A percentile compares a stretch with the other conserved stretches of the same genome.
Evolutionary conservation across 1,140 invertebrate genomes (phyloP).

Genomic region (Hylyphantes graminicola): DNA sequence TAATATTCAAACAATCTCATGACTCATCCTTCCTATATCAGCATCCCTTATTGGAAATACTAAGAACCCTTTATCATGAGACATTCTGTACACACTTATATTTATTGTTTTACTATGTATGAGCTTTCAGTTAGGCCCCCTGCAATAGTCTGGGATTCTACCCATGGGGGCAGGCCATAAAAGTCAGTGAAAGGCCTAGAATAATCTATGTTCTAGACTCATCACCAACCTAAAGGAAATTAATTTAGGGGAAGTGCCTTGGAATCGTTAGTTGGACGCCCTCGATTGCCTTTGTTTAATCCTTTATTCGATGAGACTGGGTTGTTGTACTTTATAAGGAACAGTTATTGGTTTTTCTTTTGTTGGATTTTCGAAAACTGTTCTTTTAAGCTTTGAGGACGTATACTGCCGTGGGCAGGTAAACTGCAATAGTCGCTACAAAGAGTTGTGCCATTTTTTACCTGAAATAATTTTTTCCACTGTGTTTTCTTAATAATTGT

Average conservation of each 20-base stretch:
- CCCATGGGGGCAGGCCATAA: constrained; percentile 9
- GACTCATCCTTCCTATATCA: no score
- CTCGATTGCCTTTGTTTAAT: constrained; percentile 35
- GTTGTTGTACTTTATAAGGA: no score
- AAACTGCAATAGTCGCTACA: constrained; percentile 7
- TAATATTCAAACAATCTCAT: no score
- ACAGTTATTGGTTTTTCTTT: no score
- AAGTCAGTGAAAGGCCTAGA: background rate
- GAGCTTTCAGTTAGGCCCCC: constrained; percentile 33
- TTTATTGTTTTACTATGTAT: constrained; percentile 46
- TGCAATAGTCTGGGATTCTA: background rate
- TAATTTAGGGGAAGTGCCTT: constrained; percentile 47
- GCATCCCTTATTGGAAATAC: no score
- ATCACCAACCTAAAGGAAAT: constrained; percentile 42
- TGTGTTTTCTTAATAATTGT: no score
- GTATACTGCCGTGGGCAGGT: background rate
- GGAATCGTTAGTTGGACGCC: constrained; percentile 38
- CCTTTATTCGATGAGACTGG: background rate
- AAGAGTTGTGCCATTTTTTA: no score
- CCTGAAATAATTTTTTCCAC: no score
- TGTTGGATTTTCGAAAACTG: no score
- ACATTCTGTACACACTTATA: background rate
- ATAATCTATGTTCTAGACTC: constrained; percentile 26
- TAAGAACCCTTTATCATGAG: no score
- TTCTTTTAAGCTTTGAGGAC: constrained; percentile 26